Conservation (phyloP, 2,113 vertebrate species). For the Eidolon helvum region DNA sequence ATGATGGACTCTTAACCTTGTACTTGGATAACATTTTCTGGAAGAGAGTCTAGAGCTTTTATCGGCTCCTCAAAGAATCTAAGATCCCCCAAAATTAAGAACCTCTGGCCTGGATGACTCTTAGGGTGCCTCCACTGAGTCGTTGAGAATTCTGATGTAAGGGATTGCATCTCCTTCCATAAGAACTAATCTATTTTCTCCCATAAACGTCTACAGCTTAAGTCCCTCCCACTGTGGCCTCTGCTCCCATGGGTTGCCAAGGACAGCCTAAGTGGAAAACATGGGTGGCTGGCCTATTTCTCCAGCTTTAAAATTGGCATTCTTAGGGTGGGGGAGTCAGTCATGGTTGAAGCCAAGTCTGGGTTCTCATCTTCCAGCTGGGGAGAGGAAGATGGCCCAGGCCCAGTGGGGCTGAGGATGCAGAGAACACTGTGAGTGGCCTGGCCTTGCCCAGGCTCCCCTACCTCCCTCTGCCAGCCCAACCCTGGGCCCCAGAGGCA, state of each 20-base stretch:
- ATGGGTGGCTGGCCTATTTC: neutral
- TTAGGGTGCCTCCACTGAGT: neutral
- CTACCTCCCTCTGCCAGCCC: neutral
- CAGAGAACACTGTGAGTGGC: neutral
- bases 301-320: neutral
- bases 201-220: neutral
- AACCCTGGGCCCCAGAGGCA: slow-evolving; percentile 6
- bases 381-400: neutral
- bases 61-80: neutral
- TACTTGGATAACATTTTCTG: neutral
- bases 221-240: neutral
- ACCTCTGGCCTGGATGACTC: neutral
- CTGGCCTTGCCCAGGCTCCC: neutral
- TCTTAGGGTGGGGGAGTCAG: neutral
- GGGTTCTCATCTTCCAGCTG: neutral
- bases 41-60: neutral
- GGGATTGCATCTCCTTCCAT: neutral
- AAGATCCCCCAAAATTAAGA: neutral
- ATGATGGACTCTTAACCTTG: no score
- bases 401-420: neutral
- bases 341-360: neutral
- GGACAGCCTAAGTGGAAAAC: neutral
- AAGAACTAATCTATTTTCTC: neutral
- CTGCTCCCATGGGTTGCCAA: neutral
- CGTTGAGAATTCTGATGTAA: neutral